These are phyloP conservation scores for Onychomys leucogaster DNA, from an alignment of 2,797 vertebrate species.

Conservation along the genomic window DNA sequence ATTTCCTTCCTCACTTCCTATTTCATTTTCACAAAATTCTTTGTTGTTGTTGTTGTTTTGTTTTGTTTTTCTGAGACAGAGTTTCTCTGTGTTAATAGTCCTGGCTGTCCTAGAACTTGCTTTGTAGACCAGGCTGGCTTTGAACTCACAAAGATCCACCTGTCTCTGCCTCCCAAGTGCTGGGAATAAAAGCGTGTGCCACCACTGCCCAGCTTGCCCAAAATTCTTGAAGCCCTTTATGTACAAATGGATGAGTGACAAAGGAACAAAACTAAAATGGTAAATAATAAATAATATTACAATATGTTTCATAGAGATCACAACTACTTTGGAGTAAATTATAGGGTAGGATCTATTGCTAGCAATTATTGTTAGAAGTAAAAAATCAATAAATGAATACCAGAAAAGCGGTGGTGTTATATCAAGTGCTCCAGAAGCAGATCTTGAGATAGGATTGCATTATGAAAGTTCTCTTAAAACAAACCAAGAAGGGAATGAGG, in stretches of 20 bases:
- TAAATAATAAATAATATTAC: background rate
- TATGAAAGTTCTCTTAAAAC: constrained; percentile 49
- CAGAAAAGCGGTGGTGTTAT: constrained; percentile 27
- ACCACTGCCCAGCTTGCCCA: no score
- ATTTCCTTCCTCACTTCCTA: background rate
- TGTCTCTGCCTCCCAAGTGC: no score
- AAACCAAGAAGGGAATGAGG: background rate
- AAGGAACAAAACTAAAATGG: constrained; percentile 35
- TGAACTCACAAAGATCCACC: no score
- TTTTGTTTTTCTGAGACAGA: no score
- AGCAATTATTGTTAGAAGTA: background rate
- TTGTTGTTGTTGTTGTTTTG: no score
- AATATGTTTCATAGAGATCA: background rate
- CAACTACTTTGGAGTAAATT: background rate
- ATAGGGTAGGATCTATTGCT: background rate
- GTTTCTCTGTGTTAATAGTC: no score
- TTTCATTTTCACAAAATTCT: no score
- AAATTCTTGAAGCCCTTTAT: background rate
- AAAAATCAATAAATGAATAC: background rate
- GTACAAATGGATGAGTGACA: background rate
- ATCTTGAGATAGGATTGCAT: background rate
- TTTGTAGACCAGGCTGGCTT: no score
- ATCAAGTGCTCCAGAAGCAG: background rate
- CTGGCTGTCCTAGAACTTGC: no score
- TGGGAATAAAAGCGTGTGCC: no score